These are phyloP conservation scores for Ophion ellenae DNA, from an alignment of 2,888 invertebrate genomes.

Conservation along the genomic window DNA sequence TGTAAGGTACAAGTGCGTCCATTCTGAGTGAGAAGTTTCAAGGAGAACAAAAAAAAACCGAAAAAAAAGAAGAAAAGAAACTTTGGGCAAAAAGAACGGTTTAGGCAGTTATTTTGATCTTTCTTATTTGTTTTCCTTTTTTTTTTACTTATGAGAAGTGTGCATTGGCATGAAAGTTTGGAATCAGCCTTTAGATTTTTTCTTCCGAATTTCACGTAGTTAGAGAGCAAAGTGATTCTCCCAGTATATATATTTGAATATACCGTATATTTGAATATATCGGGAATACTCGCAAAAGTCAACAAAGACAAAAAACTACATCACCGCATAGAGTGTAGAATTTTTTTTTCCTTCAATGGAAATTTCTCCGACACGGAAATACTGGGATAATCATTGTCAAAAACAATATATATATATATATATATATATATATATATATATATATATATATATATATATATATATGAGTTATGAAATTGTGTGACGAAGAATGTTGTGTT, in stretches of 20 bases:
- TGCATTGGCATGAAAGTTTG: conserved; percentile 51
- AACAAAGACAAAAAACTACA: not conserved
- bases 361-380: not conserved
- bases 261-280: not conserved
- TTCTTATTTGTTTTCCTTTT: not conserved
- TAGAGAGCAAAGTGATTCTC: conserved; percentile 9
- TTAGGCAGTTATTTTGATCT: conserved; percentile 6
- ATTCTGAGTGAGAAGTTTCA: conserved; percentile 47
- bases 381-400: conserved; percentile 14
- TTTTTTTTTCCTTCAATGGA: not conserved
- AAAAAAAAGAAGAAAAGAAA: conserved; percentile 10
- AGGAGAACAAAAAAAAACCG: conserved; percentile 18
- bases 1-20: conserved; percentile 81
- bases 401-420: not conserved
- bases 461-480: not conserved
- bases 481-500: conserved; percentile 44
- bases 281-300: not conserved
- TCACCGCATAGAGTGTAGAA: not conserved
- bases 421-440: too few relatives aligned
- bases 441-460: too few relatives aligned
- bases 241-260: not conserved
- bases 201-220: conserved; percentile 32
- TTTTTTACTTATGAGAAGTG: conserved; percentile 14
- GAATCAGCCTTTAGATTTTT: conserved; percentile 15
- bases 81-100: conserved; percentile 4